Evolutionary conservation across 2,888 invertebrate species (phyloP), one percentile per base, ranked within the genome.

Genomic region (Drosophila buzzatii): DNA sequence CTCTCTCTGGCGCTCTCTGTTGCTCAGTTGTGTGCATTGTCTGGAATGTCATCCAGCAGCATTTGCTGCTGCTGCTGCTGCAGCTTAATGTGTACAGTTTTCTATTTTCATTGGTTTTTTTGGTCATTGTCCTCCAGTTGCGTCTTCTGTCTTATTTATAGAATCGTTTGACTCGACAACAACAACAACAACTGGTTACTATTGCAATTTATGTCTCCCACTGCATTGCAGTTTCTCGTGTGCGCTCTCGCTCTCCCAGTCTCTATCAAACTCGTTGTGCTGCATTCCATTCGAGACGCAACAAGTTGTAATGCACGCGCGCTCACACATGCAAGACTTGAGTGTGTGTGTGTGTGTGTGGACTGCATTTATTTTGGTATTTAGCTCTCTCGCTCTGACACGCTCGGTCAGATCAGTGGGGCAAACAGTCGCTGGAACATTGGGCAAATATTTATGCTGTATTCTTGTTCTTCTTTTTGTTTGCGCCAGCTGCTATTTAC

Each of bases 361-460:
- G 31, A 37, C 51, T 65, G 68, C 68, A 68, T 27, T 37, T 76
- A 16, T 73, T 70, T 76, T 76, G 60, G 66, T 63, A 67, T 73
- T 64, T 39, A 42, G 47, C 60, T 56, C 57, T 35, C 56, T 70
- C 55, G 3, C 47, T 47, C 57, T n/a, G n/a, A n/a, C 44, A 23
- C 64, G 39, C 62, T 53, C 35, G 53, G 27, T 5, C 68, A 16
- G 79, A 79, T 80, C 77, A 79, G 77, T 77, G 77, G 77, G 80
- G 47, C 80, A 77, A 79, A 79, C 74, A 56, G 45, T 35, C 51
- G 49, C 33, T 77, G 79, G 35, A 60, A 73, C 69, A 78, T 76
- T 71, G 55, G 68, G 77, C 77, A 85, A 88, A 83, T 85, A 85
- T 83, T 88, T 82, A 88, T 85, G 89, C 84, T 83, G 56, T 66